Percentiles rank a stretch among this genome's conserved stretches.
These are phyloP conservation scores for Felis catus DNA, from an alignment of 2,113 vertebrate genomes.

Conservation along the genomic window DNA sequence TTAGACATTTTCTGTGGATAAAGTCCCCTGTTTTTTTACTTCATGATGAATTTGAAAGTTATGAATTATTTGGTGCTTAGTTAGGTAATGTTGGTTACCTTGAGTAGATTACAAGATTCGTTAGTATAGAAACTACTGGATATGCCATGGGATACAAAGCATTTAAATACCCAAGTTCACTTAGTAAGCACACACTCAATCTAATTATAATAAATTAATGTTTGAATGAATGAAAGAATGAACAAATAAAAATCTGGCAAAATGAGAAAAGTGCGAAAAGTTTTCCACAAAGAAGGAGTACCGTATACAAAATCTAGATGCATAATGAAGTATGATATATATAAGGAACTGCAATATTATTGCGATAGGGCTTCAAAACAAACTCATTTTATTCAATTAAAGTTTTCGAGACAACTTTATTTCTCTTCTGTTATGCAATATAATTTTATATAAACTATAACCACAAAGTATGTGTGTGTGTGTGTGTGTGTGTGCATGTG, in stretches of 20 bases:
- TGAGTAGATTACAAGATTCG: neutral
- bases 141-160: neutral
- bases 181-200: neutral
- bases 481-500: too few species aligned
- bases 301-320: neutral
- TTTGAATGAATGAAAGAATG: neutral
- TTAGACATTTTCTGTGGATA: neutral
- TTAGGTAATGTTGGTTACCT: neutral
- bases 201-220: neutral
- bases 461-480: neutral
- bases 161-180: neutral
- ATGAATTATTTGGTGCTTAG: neutral
- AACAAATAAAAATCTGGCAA: neutral
- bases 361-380: neutral
- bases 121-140: neutral
- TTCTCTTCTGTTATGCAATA: neutral
- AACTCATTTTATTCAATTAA: neutral
- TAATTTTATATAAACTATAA: neutral
- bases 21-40: neutral
- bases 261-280: neutral
- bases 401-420: neutral
- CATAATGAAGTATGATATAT: neutral
- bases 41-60: neutral
- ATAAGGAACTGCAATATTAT: neutral
- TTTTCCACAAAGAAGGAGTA: neutral